Evolutionary conservation across 2,113 vertebrate genomes (phyloP), one percentile per base, ranked within the genome.

Genomic region (Noturus placidus): DNA sequence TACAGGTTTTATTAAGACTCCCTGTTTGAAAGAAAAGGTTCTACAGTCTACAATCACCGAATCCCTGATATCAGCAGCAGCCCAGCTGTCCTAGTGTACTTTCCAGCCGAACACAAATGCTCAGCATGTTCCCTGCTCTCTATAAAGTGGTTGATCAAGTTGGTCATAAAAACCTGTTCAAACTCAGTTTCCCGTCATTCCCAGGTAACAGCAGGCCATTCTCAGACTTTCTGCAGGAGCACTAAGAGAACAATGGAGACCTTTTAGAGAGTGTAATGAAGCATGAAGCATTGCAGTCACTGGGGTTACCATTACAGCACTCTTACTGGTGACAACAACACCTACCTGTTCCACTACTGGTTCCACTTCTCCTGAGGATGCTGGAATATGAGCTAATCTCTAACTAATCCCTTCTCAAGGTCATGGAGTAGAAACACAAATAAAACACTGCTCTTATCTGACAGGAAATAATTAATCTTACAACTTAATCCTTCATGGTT

Each of bases 211-310:
- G 30, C 30, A 59, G 54, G 52, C 19, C 52, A 81, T 13, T 81
- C 15, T 33, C 30, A 57, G 19, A 35, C 27, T 54, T 56, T 59
- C 35, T 38, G 3, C 19, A 59, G 59, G 30, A 59, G 30, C 30
- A 56, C n/a, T 20, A 54, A 78, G 50, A 30, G 52, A 80, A 80
- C 52, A 81, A 81, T 35, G 10, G 1, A 59, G 20, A 35, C 13
- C n/a, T 57, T 81, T 81, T 59, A 38, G 20, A 59, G 42, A 67
- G 27, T 67, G 38, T 83, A 83, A 61, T 83, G 27, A 83, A 83
- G 59, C 82, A 50, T 83, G 15, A 65, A 50, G 27, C 59, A 42
- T 15, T 63, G 57, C 59, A 82, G 54, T 65, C 54, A 65, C 30
- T 46, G 27, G 82, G 15, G 59, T 65, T 83, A 63, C 33, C 14